Evolutionary conservation across 2,113 vertebrate species (phyloP).

Genomic region (Notarius quadriscutis): DNA sequence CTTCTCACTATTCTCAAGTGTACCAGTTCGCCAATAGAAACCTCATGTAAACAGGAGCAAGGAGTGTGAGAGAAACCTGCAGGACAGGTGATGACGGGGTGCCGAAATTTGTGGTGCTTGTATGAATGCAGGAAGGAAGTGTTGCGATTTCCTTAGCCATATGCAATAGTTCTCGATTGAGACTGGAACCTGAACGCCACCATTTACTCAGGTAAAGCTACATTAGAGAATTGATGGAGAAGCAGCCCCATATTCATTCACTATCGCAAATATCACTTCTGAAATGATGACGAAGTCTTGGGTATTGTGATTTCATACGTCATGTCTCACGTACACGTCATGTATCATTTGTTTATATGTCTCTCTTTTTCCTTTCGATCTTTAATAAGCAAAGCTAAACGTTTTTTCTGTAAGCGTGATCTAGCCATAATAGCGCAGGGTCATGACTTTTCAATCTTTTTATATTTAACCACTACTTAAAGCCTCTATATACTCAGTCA

Average conservation of each 20-base stretch:
- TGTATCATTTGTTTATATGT: constrained; percentile 44
- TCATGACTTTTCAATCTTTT: constrained; percentile 59
- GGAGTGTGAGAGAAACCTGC: constrained; percentile 66
- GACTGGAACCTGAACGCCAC: constrained; percentile 67
- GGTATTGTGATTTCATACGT: constrained; percentile 39
- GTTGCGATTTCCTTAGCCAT: constrained; percentile 38
- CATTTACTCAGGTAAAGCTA: constrained; percentile 75
- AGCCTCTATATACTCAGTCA: constrained; percentile 56
- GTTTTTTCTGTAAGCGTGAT: constrained; percentile 49
- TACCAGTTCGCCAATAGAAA: constrained; percentile 50
- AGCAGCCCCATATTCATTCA: constrained; percentile 45
- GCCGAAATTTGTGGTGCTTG: constrained; percentile 37
- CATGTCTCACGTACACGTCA: constrained; percentile 65
- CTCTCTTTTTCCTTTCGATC: constrained; percentile 33
- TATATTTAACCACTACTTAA: constrained; percentile 57
- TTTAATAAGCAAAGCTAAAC: constrained; percentile 61
- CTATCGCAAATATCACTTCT: constrained; percentile 47
- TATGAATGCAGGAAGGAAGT: constrained; percentile 7
- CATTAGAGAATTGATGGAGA: constrained; percentile 56
- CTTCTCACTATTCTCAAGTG: constrained; percentile 58
- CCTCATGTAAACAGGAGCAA: constrained; percentile 29
- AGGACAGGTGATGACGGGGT: constrained; percentile 66
- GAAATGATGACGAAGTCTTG: neutral
- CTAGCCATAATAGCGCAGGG: constrained; percentile 45
- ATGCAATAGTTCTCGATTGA: constrained; percentile 49